Percentiles rank a stretch among this genome's conserved stretches.
Conservation (phyloP, 1,140 invertebrate genomes). For the Anoplophora glabripennis region DNA sequence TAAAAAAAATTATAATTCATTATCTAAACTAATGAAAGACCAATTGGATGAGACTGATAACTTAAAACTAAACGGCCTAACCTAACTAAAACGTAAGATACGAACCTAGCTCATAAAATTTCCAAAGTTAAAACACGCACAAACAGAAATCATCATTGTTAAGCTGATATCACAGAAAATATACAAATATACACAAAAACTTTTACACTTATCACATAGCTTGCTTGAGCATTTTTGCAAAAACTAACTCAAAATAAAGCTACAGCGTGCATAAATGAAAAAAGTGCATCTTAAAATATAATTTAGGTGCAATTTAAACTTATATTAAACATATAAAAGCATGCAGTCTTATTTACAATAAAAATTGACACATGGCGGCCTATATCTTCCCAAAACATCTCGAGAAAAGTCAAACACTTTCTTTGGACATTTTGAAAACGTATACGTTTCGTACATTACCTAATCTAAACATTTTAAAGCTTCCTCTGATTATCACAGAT, state of each 20-base stretch:
- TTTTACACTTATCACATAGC: constrained; percentile 37
- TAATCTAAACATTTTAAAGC: constrained; percentile 33
- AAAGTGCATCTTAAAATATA: constrained; percentile 22
- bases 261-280: constrained; percentile 27
- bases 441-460: not conserved
- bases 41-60: constrained; percentile 12
- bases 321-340: constrained; percentile 29
- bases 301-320: constrained; percentile 23
- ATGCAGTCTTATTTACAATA: constrained; percentile 40
- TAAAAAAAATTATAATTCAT: constrained; percentile 9
- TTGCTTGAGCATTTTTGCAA: constrained; percentile 32
- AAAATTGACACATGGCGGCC: constrained; percentile 44
- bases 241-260: constrained; percentile 29
- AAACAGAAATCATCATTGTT: constrained; percentile 37
- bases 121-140: constrained; percentile 8
- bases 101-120: constrained; percentile 17
- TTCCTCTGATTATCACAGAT: constrained; percentile 19
- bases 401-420: not conserved
- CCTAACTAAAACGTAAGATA: constrained; percentile 15
- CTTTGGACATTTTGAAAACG: constrained; percentile 7
- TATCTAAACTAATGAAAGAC: constrained; percentile 22
- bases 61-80: constrained; percentile 2
- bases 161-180: constrained; percentile 43
- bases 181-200: constrained; percentile 23
- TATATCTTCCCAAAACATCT: constrained; percentile 27